Conservation (phyloP, 2,113 vertebrate genomes). For the Riparia riparia region DNA sequence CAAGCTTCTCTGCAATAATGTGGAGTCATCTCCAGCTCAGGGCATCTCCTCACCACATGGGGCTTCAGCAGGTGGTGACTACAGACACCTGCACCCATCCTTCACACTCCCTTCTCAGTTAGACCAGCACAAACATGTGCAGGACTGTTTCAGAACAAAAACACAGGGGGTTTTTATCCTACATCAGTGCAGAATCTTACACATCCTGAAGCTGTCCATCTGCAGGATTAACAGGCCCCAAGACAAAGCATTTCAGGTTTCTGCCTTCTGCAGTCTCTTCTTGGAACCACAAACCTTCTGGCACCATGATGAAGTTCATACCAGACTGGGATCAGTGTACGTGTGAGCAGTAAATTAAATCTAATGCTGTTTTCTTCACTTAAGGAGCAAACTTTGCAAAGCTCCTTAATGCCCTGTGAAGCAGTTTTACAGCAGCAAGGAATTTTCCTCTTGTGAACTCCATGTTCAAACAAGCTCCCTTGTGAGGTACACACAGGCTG, state of each 20-base stretch:
- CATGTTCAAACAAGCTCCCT: slow-evolving; percentile 28
- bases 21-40: neutral
- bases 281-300: neutral
- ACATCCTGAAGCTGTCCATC: neutral
- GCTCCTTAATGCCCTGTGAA: neutral
- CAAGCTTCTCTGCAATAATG: neutral
- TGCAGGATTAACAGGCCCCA: neutral
- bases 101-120: neutral
- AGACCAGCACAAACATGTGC: neutral
- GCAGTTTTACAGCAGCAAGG: neutral
- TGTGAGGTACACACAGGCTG: slow-evolving; percentile 30
- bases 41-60: neutral
- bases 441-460: slow-evolving; percentile 2
- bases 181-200: neutral
- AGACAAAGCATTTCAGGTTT: neutral
- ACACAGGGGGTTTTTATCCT: neutral
- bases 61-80: neutral
- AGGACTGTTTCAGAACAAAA: neutral
- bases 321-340: neutral
- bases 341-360: neutral
- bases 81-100: neutral
- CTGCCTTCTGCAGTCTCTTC: neutral
- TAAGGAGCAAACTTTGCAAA: neutral
- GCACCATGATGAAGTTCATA: neutral
- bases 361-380: neutral